These are phyloP conservation scores for Erebia ligea DNA, from an alignment of 2,888 invertebrate genomes.

Conservation along the genomic window DNA sequence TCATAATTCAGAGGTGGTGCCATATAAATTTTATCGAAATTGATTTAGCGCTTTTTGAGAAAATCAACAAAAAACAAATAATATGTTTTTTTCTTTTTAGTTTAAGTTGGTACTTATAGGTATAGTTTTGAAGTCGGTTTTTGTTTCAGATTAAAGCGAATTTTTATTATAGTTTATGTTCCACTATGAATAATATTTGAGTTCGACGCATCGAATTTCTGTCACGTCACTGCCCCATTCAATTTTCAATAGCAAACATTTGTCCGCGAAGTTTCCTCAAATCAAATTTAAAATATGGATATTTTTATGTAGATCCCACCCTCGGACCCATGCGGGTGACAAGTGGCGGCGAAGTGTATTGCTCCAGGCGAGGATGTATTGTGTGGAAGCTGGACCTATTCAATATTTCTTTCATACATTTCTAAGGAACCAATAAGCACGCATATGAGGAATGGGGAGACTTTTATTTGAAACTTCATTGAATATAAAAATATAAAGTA, in stretches of 20 bases:
- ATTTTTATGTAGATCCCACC: conserved; percentile 75
- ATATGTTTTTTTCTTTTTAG: too few species aligned
- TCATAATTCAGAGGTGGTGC: too few species aligned
- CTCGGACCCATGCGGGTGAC: conserved; percentile 72
- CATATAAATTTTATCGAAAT: too few species aligned
- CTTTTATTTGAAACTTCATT: conserved; percentile 26
- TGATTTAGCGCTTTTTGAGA: too few species aligned
- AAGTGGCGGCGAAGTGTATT: conserved; percentile 54
- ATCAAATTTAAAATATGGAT: conserved; percentile 82
- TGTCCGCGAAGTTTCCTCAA: conserved; percentile 70
- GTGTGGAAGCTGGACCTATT: conserved; percentile 56
- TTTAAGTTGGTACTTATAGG: too few species aligned
- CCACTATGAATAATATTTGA: conserved; percentile 15
- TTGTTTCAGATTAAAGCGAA: too few species aligned
- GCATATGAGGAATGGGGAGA: conserved; percentile 30
- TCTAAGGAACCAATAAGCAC: conserved; percentile 40
- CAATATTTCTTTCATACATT: conserved; percentile 53
- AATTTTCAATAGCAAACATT: conserved; percentile 83
- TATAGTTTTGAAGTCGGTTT: too few species aligned
- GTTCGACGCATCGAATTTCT: conserved; percentile 56
- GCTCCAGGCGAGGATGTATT: conserved; percentile 59
- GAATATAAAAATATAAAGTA: background rate
- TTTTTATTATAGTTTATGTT: too few species aligned
- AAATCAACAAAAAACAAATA: too few species aligned
- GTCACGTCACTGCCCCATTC: conserved; percentile 75